Conservation (phyloP, 2,888 invertebrate genomes). For the Stenchaetothrips biformis region DNA sequence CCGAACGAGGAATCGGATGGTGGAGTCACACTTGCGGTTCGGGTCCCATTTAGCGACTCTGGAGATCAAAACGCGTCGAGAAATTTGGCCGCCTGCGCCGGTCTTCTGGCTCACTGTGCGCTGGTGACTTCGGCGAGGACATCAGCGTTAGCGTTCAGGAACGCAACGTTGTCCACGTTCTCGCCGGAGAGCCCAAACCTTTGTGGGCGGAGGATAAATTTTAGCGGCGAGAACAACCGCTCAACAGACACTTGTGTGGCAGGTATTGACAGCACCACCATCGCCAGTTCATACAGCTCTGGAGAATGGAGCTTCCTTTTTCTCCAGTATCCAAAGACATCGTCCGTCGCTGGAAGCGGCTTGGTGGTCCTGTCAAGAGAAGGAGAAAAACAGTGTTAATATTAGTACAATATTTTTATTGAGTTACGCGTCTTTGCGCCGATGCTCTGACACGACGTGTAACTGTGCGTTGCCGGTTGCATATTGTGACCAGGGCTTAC, state of each 20-base stretch:
- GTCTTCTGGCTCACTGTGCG: too few species aligned
- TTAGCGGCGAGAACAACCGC: background rate
- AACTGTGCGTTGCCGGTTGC: too few species aligned
- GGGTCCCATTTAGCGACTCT: too few species aligned
- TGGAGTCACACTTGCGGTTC: too few species aligned
- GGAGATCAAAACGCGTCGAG: too few species aligned
- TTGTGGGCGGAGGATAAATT: background rate
- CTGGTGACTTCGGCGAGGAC: background rate
- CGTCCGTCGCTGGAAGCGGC: background rate
- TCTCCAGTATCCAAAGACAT: background rate
- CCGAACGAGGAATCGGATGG: too few species aligned
- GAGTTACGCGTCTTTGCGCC: too few species aligned
- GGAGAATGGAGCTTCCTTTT: background rate
- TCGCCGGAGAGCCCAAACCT: background rate
- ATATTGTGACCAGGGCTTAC: too few species aligned
- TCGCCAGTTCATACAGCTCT: background rate
- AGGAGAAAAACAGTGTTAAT: too few species aligned
- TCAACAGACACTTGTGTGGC: background rate
- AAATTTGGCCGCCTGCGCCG: too few species aligned
- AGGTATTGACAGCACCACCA: background rate
- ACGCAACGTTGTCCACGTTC: background rate
- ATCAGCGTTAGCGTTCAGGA: background rate
- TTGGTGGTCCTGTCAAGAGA: background rate
- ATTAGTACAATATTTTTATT: too few species aligned
- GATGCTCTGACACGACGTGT: too few species aligned